Evolutionary conservation across 92 coral and sea anemone genomes (phyloP).

Genomic region (Anthopleura xanthogrammica): DNA sequence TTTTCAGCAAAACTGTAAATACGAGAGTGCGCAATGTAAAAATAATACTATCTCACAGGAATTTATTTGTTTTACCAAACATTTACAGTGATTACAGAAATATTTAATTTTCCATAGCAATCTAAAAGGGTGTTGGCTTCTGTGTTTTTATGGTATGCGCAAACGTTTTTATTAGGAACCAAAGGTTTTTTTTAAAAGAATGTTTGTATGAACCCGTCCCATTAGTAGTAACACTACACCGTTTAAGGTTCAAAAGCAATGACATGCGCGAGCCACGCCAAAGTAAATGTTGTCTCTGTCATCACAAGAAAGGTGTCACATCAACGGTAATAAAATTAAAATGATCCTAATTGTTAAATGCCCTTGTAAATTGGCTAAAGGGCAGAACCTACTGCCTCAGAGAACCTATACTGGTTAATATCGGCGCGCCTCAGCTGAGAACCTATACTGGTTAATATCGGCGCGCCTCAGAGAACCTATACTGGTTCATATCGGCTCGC

Average conservation of each 20-base stretch:
- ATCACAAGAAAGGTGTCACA: not conserved
- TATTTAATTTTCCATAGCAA: not conserved
- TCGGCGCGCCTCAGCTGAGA: not conserved
- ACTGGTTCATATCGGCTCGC: not conserved
- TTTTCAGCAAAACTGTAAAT: too few species aligned
- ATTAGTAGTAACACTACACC: not conserved
- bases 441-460: not conserved
- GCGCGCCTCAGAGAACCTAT: not conserved
- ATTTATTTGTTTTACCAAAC: too few species aligned
- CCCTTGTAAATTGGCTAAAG: slow-evolving; percentile 3
- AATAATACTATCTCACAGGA: too few species aligned
- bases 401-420: not conserved
- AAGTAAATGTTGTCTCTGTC: not conserved
- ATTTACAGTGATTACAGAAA: too few species aligned
- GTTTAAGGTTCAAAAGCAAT: not conserved
- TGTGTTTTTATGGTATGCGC: not conserved
- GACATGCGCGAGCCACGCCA: not conserved
- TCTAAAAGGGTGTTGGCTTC: not conserved
- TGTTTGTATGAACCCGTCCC: not conserved
- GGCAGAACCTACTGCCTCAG: not conserved
- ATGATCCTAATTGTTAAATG: not conserved
- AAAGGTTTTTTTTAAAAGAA: too few species aligned
- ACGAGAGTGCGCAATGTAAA: too few species aligned
- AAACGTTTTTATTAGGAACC: not conserved
- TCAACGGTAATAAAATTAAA: not conserved